Conservation (phyloP, 1,140 invertebrate genomes). For the Platyscapa corneri region DNA sequence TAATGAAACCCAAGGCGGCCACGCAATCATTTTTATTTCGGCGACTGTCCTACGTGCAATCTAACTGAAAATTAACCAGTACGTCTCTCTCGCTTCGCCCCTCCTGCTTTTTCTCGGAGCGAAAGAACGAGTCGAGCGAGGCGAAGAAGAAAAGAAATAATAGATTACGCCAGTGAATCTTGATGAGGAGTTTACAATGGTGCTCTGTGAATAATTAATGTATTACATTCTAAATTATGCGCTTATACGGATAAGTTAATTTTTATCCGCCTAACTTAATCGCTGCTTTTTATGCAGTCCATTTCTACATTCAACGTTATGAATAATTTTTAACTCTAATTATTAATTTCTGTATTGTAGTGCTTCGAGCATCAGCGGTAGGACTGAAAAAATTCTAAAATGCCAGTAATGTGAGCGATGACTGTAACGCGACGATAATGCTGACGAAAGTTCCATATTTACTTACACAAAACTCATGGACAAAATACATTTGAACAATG, state of each 20-base stretch:
- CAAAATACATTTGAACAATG: constrained; percentile 53
- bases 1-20: constrained; percentile 61
- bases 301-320: not conserved
- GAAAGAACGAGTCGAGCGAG: not conserved
- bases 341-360: too few relatives aligned
- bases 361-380: too few relatives aligned
- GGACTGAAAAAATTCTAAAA: too few relatives aligned
- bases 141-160: not conserved
- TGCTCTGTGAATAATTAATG: constrained; percentile 35
- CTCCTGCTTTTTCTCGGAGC: not conserved
- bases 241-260: not conserved
- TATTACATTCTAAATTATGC: not conserved
- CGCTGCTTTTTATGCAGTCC: not conserved
- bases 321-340: too few relatives aligned
- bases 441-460: not conserved
- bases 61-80: constrained; percentile 38
- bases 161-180: not conserved
- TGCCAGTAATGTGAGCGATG: too few relatives aligned
- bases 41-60: not conserved
- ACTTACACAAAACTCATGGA: not conserved
- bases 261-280: not conserved
- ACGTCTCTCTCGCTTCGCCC: not conserved
- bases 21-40: constrained; percentile 49
- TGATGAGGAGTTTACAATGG: constrained; percentile 50
- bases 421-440: too few relatives aligned